Evolutionary conservation across 1,140 invertebrate species (phyloP).

Genomic region (Brachionus asplanchnoidis): DNA sequence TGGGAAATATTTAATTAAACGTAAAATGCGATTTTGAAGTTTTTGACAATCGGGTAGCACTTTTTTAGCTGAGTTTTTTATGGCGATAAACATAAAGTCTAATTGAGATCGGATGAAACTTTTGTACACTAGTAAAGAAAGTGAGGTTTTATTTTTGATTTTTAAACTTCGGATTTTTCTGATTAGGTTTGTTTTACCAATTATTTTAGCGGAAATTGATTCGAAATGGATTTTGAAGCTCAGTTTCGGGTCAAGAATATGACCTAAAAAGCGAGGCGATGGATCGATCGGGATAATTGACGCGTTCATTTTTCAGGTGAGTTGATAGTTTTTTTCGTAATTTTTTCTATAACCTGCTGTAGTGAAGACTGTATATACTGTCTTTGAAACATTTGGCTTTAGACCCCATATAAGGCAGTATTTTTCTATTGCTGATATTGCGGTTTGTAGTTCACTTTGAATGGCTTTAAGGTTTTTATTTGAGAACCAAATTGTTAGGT

Average conservation of each 20-base stretch:
- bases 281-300: no score
- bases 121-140: neutral
- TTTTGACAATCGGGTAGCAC: neutral
- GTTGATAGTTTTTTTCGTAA: no score
- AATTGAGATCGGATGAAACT: neutral
- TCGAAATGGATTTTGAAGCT: neutral
- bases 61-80: neutral
- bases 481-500: no score
- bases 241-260: neutral
- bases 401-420: no score
- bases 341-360: no score
- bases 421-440: no score
- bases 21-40: neutral
- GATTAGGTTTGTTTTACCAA: neutral
- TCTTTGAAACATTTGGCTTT: no score
- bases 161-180: constrained; percentile 1
- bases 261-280: no score
- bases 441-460: no score
- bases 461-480: no score
- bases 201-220: neutral
- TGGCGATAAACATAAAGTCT: neutral
- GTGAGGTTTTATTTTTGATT: neutral
- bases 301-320: no score
- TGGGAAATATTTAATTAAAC: neutral
- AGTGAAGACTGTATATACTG: no score